phyloP scores from a whole-genome alignment of 2,888 invertebrate genomes.

The Podabrus alpinus region DNA sequence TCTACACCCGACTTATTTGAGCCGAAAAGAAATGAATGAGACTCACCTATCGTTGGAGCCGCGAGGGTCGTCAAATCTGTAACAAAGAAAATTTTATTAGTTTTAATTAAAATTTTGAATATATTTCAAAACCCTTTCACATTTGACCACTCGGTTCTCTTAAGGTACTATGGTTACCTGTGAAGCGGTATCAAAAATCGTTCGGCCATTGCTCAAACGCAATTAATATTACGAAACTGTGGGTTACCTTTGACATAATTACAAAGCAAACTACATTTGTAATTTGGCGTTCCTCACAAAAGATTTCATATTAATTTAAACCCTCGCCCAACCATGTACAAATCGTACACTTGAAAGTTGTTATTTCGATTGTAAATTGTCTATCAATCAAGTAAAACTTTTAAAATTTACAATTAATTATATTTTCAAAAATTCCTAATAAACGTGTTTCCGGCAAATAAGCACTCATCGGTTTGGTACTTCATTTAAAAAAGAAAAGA shows the following conservation, averaged over 20 bases:
- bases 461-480: background rate
- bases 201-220: constrained; percentile 4
- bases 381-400: too few species aligned
- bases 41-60: background rate
- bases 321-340: background rate
- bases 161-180: constrained; percentile 25
- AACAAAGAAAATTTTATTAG: background rate
- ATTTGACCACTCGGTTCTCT: background rate
- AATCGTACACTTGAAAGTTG: too few species aligned
- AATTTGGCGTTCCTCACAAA: background rate
- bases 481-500: background rate
- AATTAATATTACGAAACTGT: constrained; percentile 2
- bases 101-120: background rate
- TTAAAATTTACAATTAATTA: too few species aligned
- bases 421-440: too few species aligned
- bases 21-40: background rate
- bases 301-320: background rate
- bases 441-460: too few species aligned
- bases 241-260: constrained; percentile 3
- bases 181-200: constrained; percentile 32
- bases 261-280: background rate
- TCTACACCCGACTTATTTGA: background rate
- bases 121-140: background rate
- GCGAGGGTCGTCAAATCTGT: background rate
- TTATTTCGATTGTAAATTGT: too few species aligned